phyloP scores from a whole-genome alignment of 2,888 invertebrate genomes.

The Nephrotoma appendiculata region DNA sequence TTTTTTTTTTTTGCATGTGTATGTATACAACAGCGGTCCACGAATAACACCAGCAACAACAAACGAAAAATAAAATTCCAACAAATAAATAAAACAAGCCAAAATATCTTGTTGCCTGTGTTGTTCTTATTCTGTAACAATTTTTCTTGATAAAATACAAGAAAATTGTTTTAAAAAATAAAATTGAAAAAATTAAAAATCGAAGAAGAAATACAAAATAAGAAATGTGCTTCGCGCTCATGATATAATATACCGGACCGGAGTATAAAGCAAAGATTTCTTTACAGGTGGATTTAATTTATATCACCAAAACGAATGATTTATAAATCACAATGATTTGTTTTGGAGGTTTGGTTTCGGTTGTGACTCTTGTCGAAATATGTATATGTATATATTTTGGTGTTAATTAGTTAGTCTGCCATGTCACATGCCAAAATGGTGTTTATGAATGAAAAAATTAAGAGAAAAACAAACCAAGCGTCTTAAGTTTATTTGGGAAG shows the following conservation, averaged over 20 bases:
- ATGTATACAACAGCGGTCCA: neutral
- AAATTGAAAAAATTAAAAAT: neutral
- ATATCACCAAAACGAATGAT: neutral
- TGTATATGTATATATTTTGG: neutral
- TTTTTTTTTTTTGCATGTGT: neutral
- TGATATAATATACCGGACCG: neutral
- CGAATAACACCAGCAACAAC: neutral
- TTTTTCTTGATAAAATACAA: neutral
- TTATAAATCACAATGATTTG: neutral
- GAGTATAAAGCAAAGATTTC: neutral
- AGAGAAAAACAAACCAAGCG: neutral
- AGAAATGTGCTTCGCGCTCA: neutral
- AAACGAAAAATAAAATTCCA: neutral
- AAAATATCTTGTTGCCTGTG: neutral
- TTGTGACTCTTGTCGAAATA: neutral
- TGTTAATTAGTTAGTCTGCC: neutral
- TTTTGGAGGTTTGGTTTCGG: neutral
- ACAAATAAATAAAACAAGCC: neutral
- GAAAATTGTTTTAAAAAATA: neutral
- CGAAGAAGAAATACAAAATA: neutral
- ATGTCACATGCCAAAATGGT: neutral
- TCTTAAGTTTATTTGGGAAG: neutral
- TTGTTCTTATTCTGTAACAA: neutral
- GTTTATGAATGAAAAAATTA: neutral
- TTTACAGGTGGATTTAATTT: neutral